A percentile compares a stretch with the other conserved stretches of the same genome.
phyloP scores from a whole-genome alignment of 2,888 invertebrate genomes.

The Arrhopalites spinosus region DNA sequence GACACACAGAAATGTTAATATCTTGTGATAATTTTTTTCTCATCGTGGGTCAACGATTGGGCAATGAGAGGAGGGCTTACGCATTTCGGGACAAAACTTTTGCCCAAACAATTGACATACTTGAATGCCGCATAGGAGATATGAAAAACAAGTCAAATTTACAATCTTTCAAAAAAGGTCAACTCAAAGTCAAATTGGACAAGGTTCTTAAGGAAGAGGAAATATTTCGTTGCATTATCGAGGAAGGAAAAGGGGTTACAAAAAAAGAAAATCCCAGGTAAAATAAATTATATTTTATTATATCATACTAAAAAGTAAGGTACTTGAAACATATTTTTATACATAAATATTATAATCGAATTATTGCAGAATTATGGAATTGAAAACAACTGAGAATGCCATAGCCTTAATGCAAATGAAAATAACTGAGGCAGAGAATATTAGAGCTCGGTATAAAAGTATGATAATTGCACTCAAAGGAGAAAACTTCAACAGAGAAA shows the following conservation, averaged over 20 bases:
- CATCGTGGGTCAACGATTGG: slow-evolving; percentile 43
- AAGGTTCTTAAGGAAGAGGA: slow-evolving; percentile 45
- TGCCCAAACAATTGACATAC: slow-evolving; percentile 48
- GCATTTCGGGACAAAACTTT: slow-evolving; percentile 50
- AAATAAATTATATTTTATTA: no score
- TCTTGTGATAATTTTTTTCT: slow-evolving; percentile 45
- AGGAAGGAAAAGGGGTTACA: slow-evolving; percentile 2
- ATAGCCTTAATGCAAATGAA: slow-evolving; percentile 55
- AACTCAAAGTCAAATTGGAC: slow-evolving; percentile 40
- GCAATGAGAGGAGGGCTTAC: slow-evolving; percentile 48
- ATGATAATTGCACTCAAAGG: slow-evolving; percentile 49
- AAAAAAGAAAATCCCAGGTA: slow-evolving; percentile 41
- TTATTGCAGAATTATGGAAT: slow-evolving; percentile 42
- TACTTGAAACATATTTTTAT: no score
- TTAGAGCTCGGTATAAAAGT: slow-evolving; percentile 51
- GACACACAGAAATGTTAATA: slow-evolving; percentile 35
- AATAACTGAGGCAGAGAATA: slow-evolving; percentile 55
- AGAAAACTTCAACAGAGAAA: slow-evolving; percentile 50
- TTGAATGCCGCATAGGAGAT: slow-evolving; percentile 53
- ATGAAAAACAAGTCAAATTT: slow-evolving; percentile 51
- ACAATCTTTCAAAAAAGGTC: no score
- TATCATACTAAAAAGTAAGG: no score
- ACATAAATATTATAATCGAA: no score
- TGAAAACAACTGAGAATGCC: slow-evolving; percentile 52
- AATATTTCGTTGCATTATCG: slow-evolving; percentile 32